Base-by-base conservation (phyloP, 2,113 vertebrate species). In the Lophotis ruficrista region DNA sequence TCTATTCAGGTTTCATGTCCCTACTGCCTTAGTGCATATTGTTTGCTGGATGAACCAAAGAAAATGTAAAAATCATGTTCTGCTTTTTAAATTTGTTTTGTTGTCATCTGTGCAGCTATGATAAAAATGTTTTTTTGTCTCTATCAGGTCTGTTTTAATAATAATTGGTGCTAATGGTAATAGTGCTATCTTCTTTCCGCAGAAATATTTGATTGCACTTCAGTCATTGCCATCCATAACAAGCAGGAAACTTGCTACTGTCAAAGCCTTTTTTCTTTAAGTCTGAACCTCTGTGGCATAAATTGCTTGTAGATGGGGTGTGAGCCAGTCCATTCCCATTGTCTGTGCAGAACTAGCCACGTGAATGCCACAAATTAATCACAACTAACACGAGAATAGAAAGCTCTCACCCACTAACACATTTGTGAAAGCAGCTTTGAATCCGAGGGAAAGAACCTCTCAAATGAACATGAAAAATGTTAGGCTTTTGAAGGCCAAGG, bases 351-450 rank as follows among this genome's bases (percentile, higher is more conserved):
- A 98, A 97, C 98, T 98, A 98, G 98, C 97, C 95, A 96, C 75
- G 94, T 98, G 98, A 99, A 99, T 98, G 97, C 97, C 94, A 97
- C 98, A 99, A 98, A 99, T 99, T 98, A 99, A 99, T 99, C 99
- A 99, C 98, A 98, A 98, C 98, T 98, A 97, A 97, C 31, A 33
- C 80, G 88, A 97, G 97, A 99, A 98, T 98, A 98, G 98, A 98
- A 98, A 97, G 94, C 97, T 97, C 98, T 98, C 98, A 96, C 96
- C 91, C 96, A 97, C 93, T 97, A 98, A 97, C 97, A 95, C 95
- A 28, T 95, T 97, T 95, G 93, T 98, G 97, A 98, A 98, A 98
- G 95, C 95, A 89, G 78, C 96, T 98, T 96, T 97, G 96, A 98
- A 97, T 96, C 61, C 2, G 4, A 86, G 92, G 98, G 97, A 97